Evolutionary conservation across 2,888 invertebrate genomes (phyloP).

Genomic region (Catotricha subobsoleta): DNA sequence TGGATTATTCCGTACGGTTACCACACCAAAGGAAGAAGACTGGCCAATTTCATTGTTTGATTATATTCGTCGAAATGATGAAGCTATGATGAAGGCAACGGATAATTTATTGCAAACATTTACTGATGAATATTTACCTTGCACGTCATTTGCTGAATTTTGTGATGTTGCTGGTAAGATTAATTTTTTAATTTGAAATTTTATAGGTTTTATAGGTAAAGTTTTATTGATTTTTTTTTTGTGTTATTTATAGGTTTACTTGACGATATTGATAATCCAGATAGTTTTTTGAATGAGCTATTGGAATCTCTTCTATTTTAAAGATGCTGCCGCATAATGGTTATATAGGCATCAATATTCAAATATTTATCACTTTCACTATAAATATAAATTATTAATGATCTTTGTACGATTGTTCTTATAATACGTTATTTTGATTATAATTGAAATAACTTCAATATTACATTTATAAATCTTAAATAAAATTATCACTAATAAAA

Average conservation of each 20-base stretch:
- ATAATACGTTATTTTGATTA: too few species aligned
- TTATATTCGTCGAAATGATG: constrained; percentile 87
- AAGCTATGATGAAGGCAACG: constrained; percentile 69
- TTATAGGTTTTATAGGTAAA: background rate
- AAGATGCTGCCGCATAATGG: constrained; percentile 1
- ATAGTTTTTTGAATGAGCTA: constrained; percentile 23
- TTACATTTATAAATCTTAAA: too few species aligned
- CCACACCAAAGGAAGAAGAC: constrained; percentile 57
- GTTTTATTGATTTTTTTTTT: background rate
- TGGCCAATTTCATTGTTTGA: constrained; percentile 85
- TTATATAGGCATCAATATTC: too few species aligned
- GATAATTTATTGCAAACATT: constrained; percentile 65
- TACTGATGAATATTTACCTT: constrained; percentile 77
- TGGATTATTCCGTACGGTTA: constrained; percentile 68
- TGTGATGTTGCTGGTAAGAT: constrained; percentile 70
- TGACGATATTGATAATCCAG: constrained; percentile 25
- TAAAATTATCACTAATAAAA: too few species aligned
- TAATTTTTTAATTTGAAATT: background rate
- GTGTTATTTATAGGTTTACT: constrained; percentile 19
- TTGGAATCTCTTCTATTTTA: constrained; percentile 21
- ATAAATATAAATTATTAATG: too few species aligned
- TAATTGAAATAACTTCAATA: too few species aligned
- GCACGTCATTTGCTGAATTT: constrained; percentile 79
- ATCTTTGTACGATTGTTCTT: too few species aligned
- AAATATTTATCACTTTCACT: too few species aligned